Conservation (phyloP, 1,140 invertebrate genomes). For the Ganaspis sp. region DNA sequence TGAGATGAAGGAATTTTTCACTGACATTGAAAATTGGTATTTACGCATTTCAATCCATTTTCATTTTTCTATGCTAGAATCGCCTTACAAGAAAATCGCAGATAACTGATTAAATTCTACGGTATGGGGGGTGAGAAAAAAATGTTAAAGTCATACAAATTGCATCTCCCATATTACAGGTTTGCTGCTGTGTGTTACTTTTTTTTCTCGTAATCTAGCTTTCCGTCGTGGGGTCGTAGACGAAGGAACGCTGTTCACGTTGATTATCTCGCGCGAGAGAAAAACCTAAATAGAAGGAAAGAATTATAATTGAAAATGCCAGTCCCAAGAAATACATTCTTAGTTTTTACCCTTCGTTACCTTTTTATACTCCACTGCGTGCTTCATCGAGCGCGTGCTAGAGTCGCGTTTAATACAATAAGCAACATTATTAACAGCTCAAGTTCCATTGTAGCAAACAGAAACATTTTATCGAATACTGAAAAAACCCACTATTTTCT, state of each 20-base stretch:
- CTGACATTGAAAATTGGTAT: neutral
- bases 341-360: conserved; percentile 3
- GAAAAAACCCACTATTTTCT: neutral
- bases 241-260: conserved; percentile 28
- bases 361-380: conserved; percentile 23
- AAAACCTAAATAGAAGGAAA: conserved; percentile 21
- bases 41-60: conserved; percentile 4
- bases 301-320: conserved; percentile 30
- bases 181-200: conserved; percentile 22
- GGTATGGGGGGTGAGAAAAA: conserved; percentile 2
- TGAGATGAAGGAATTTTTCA: neutral
- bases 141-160: conserved; percentile 22
- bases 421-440: conserved; percentile 23
- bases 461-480: neutral
- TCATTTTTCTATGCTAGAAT: neutral
- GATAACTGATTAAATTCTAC: conserved; percentile 11
- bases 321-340: conserved; percentile 27
- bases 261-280: conserved; percentile 28
- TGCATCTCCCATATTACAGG: conserved; percentile 24
- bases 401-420: conserved; percentile 13
- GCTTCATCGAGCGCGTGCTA: conserved; percentile 22
- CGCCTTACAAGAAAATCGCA: neutral
- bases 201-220: conserved; percentile 23
- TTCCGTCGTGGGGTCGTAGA: conserved; percentile 4
- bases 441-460: neutral